Evolutionary conservation across 2,113 vertebrate genomes (phyloP).

Genomic region (Salminus brasiliensis): DNA sequence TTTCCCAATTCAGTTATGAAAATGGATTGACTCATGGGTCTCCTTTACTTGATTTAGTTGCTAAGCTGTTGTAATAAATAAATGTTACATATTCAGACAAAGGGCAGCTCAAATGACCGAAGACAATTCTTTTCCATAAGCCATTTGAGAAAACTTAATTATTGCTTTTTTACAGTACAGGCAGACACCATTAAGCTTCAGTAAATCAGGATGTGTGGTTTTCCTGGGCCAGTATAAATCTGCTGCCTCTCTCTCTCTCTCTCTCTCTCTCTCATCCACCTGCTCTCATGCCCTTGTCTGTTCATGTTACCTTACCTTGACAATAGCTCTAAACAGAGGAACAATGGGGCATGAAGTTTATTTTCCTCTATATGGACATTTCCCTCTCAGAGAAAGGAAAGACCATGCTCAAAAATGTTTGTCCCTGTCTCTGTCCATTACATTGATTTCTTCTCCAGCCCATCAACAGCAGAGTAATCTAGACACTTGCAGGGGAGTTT

Average conservation of each 20-base stretch:
- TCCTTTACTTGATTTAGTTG: background rate
- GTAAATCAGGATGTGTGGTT: too few relatives aligned
- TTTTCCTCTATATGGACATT: background rate
- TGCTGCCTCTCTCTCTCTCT: background rate
- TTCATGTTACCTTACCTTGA: background rate
- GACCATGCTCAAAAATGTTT: background rate
- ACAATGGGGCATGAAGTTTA: background rate
- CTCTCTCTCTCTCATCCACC: background rate
- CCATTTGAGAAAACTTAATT: background rate
- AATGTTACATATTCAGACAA: background rate
- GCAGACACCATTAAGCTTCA: background rate
- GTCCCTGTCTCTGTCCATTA: background rate
- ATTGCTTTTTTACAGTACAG: background rate
- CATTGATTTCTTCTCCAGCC: background rate
- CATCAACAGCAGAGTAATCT: background rate
- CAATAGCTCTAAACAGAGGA: background rate
- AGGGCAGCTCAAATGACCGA: background rate
- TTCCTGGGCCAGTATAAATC: too few relatives aligned
- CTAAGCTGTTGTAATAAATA: background rate
- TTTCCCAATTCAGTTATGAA: background rate
- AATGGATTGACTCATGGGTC: background rate
- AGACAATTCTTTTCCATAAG: background rate
- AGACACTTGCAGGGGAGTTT: background rate
- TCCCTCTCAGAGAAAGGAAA: background rate
- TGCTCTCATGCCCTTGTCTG: background rate